A percentile compares a stretch with the other conserved stretches of the same genome.
Conservation (phyloP, 2,113 vertebrate species). For the Hippocampus mohnikei region DNA sequence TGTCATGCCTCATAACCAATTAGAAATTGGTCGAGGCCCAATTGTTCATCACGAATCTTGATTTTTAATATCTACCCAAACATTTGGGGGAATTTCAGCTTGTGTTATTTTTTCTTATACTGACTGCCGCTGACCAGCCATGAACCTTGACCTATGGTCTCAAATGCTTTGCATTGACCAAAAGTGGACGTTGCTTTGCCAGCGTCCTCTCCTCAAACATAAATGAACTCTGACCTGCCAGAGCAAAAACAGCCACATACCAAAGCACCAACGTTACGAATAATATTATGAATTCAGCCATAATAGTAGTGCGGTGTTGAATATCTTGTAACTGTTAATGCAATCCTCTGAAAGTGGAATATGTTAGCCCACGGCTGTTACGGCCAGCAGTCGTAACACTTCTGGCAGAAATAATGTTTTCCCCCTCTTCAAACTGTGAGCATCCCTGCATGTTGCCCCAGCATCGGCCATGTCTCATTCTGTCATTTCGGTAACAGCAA, state of each 20-base stretch:
- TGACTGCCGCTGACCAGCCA: too few species aligned
- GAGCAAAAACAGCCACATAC: too few species aligned
- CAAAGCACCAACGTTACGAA: too few species aligned
- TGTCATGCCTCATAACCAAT: neutral
- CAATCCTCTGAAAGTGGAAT: neutral
- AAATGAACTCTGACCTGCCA: too few species aligned
- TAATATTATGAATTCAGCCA: too few species aligned
- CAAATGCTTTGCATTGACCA: too few species aligned
- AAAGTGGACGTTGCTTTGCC: too few species aligned
- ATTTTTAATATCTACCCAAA: neutral
- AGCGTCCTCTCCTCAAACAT: too few species aligned
- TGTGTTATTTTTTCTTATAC: too few species aligned
- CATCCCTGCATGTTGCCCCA: constrained; percentile 14
- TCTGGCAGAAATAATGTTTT: neutral
- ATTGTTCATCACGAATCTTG: neutral
- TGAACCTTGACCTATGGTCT: too few species aligned
- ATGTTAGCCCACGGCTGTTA: neutral
- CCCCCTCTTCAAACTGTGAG: constrained; percentile 3
- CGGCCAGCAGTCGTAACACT: neutral
- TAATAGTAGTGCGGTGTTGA: too few species aligned
- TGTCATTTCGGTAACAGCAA: constrained; percentile 39
- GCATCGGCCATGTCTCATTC: constrained; percentile 9
- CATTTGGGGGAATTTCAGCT: neutral
- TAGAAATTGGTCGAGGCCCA: neutral
- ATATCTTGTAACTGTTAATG: neutral